Evolutionary conservation across 2,888 invertebrate genomes (phyloP), one percentile per base, ranked within the genome.

Genomic region (Thecophora atra): DNA sequence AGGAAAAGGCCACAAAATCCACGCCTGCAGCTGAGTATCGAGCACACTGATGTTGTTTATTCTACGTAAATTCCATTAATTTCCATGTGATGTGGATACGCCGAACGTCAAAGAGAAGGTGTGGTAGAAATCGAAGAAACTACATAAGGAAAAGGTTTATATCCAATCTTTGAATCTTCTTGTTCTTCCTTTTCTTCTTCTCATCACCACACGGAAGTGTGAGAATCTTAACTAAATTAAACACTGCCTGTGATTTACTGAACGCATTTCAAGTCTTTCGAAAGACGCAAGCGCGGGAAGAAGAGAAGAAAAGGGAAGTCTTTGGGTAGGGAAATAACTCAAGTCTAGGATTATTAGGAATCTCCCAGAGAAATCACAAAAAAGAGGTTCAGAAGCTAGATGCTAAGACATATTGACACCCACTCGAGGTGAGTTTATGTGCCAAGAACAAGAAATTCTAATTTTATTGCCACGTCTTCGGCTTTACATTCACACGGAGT

Each of bases 381-480:
- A 15, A 47, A 5, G 1, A 3, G 17, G 47, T 47, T 47, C 6
- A n/a, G 47, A 37, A 37, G 37, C 37, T 6, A 37, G 3, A 8
- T 37, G 37, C 37, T 37, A 37, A 37, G 37, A 37, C 6, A 37
- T 17, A 47, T 47, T n/a, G 8, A n/a, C 47, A 47, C 13, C 60
- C 60, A 60, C 28, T 17, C 15, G n/a, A 24, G 28, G 28, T 17
- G 28, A 17, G 3, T 60, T 60, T 30, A 30, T 60, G 15, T 60
- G 60, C n/a, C 60, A 15, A 3, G 30, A 60, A 60, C 60, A 60
- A 26, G 60, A 30, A 30, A 30, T 30, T 26, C 28, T 26, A 15
- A 60, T 26, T 60, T 60, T 60, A 60, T 60, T 28, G 60, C 60
- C 28, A 30, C 28, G 30, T 60, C 30, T 24, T 60, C 60, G 19